Base-by-base conservation (phyloP, 2,113 vertebrate species). In the Dermatemys mawii region DNA sequence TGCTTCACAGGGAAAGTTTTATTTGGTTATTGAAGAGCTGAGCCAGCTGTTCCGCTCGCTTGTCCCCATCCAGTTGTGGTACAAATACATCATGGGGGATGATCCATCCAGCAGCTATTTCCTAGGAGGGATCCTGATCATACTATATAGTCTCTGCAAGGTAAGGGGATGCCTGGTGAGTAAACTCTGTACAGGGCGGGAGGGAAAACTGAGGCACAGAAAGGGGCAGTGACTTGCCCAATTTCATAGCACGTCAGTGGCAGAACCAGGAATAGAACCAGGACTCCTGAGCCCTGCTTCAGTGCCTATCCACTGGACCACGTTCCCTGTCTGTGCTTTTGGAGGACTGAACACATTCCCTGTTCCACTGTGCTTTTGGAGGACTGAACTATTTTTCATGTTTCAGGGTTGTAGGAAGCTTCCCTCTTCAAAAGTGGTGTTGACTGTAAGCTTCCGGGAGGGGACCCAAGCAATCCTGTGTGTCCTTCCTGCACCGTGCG, bases 31-130 rank as follows among this genome's bases (percentile, higher is more conserved):
- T 7, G 99, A 99, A 96, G 99, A 99, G 97, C 97, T 99, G 97
- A 99, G 99, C 98, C 99, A 99, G 98, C 98, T 99, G 94, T 99
- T 99, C 96, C 99, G 99, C 24, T 99, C 99, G 0, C 98, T 99
- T 17, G 99, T 99, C 32, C 99, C 99, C 95, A 99, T 99, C 98
- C 99, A 99, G 98, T 97, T 99, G 85, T 99, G 99, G 99, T 99
- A 99, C 94, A 99, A 99, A 90, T 99, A 99, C 98, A 99, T 99
- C 97, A 99, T 99, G 99, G 99, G 99, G 7, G 99, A 99, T 1
- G 99, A 99, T 87, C 98, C 99, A 1, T 99, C 99, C 81, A 98
- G 98, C 97, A 99, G 99, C 96, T 99, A 99, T 98, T 98, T 99
- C 97, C 98, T 99, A 35, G 99, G 99, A 13, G 99, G 99, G 0